Base-by-base conservation (phyloP, 1,140 invertebrate species). In the Phenacoccus solenopsis region DNA sequence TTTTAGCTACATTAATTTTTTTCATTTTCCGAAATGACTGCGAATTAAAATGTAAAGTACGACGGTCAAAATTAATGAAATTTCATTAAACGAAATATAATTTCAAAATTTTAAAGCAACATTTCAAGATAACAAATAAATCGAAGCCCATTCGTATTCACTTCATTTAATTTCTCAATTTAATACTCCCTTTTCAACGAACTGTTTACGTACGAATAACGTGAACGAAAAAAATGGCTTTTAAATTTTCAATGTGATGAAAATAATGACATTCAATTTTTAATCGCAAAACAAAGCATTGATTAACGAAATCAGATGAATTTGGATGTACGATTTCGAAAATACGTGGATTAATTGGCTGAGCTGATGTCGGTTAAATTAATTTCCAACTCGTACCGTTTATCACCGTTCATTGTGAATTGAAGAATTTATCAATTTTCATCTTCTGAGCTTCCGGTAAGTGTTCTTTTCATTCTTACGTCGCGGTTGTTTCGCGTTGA, bases 181-280 rank as follows among this genome's bases (percentile, higher is more conserved):
- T 25, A 64, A 9, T 25, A 24, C 4, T 64, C 10, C 9, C 25
- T 24, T 22, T 20, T 9, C 59, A 64, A 24, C 21, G 16, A 5
- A 64, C 25, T 64, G 59, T 64, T 64, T 64, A 64, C 59, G 59
- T 64, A 64, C 59, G n/a, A 64, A 64, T 64, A 64, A 64, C 59
- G 59, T 64, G 59, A 64, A 64, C 59, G 38, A 49, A 49, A 49
- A 49, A 64, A 64, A 64, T 64, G 59, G 59, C 59, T 64, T 64
- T 64, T 64, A 22, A 64, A 64, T 24, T 25, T 64, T 64, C 22
- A 64, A 64, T 27, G 25, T 25, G 16, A 64, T 10, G 21, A 64
- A 24, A 59, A 59, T 16, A 16, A 64, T 64, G 25, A 64, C 20
- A 64, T 10, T 64, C 20, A 16, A 10, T 24, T 24, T 10, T 24